These are phyloP conservation scores for Bimastos eiseni DNA, from an alignment of 2,888 invertebrate genomes.

Conservation along the genomic window DNA sequence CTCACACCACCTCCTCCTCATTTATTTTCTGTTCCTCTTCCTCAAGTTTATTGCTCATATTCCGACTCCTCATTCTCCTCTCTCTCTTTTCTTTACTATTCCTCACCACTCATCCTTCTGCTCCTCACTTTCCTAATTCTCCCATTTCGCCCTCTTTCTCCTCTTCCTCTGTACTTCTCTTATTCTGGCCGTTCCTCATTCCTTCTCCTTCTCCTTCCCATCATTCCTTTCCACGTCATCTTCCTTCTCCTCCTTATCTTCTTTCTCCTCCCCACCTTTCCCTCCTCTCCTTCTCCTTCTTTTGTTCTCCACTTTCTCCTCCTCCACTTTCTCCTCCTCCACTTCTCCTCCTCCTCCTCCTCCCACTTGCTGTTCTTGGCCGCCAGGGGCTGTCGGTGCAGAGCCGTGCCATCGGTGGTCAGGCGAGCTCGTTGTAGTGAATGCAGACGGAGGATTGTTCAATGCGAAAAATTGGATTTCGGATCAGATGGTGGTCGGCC, in stretches of 20 bases:
- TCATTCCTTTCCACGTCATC: neutral
- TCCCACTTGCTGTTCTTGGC: neutral
- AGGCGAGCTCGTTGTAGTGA: neutral
- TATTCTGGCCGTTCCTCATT: no score
- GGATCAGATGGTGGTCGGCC: neutral
- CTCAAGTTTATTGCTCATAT: neutral
- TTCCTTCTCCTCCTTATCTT: neutral
- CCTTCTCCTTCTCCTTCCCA: neutral
- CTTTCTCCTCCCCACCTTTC: neutral
- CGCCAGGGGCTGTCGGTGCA: neutral
- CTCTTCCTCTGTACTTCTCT: neutral
- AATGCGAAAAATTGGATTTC: slow-evolving; percentile 7
- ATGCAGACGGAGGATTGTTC: neutral
- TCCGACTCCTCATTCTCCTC: neutral
- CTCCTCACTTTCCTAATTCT: neutral
- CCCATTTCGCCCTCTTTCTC: neutral
- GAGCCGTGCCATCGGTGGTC: neutral
- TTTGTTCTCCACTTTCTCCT: neutral
- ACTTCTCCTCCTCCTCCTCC: neutral
- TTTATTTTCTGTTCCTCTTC: neutral
- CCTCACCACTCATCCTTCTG: neutral
- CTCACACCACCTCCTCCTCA: neutral
- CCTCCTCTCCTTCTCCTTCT: neutral
- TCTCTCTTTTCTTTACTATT: neutral
- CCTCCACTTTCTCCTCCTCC: neutral